Evolutionary conservation across 2,888 invertebrate species (phyloP), one percentile per base, ranked within the genome.

Genomic region (Nemotelus pantherinus): DNA sequence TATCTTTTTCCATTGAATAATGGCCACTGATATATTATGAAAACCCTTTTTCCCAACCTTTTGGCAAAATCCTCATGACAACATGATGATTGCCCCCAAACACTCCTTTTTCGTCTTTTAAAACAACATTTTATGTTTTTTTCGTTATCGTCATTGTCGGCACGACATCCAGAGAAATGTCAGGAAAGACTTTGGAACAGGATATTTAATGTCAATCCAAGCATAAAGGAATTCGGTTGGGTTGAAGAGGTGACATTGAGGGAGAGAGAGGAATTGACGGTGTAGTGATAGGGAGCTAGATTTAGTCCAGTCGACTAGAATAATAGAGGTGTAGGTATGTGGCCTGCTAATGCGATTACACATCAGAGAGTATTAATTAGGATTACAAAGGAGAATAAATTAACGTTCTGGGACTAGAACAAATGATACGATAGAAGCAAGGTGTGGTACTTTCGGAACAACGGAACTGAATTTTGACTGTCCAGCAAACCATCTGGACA

Each of bases 361-460:
- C 79, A 77, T 48, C 77, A 57, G 68, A 79, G 71, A 68, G 77
- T 77, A 77, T 79, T 79, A 79, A 79, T 79, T 77, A 77, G 75
- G 75, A 79, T 77, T 79, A 74, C 72, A 70, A 50, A 76, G n/a
- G 53, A 2, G 10, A 48, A 77, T 47, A 48, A 58, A 43, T 55
- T 47, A 10, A 25, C 7, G 10, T 45, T 44, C 55, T 58, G n/a
- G 50, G 53, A 55, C 41, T 50, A 7, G 50, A 9, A 50, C 9
- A 50, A 5, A 50, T 50, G 50, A 50, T 9, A 9, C 5, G 50
- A 63, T 10, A 41, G 43, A 41, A 63, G 9, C 5, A 9, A 43
- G 63, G 9, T 63, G 63, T 25, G 63, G 41, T 41, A 63, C 63
- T 63, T 43, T 43, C 39, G 41, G 63, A 25, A 41, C 63, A 63